Evolutionary conservation across 2,797 vertebrate genomes (phyloP).

Genomic region (Myotis pilosus): DNA sequence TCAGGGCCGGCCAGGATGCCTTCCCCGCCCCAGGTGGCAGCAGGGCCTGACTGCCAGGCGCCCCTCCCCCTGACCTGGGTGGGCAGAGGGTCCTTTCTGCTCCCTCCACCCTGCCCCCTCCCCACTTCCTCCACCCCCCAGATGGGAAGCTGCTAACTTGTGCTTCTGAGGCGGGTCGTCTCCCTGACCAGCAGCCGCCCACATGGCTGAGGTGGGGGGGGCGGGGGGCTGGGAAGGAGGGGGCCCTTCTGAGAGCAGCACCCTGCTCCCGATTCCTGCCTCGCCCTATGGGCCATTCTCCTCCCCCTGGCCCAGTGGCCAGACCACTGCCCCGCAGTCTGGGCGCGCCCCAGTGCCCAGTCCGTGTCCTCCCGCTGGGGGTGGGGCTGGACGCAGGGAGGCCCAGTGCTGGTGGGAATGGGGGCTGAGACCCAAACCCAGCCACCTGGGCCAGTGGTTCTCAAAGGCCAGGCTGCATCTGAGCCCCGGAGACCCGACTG

Average conservation of each 20-base stretch:
- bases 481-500: no score
- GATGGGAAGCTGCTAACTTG: background rate
- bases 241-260: background rate
- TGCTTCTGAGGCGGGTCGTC: background rate
- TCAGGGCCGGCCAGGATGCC: background rate
- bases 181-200: background rate
- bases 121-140: background rate
- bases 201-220: no score
- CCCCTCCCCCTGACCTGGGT: background rate
- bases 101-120: background rate
- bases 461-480: fast-evolving
- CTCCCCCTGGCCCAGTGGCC: background rate
- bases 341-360: fast-evolving
- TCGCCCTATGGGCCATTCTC: background rate
- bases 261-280: background rate
- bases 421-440: background rate
- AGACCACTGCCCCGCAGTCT: background rate
- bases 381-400: background rate
- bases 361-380: no score
- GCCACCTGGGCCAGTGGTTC: fast-evolving
- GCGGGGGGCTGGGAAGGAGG: background rate
- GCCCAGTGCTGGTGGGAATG: fast-evolving
- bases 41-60: fast-evolving
- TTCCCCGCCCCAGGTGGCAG: background rate
- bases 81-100: background rate